Evolutionary conservation across 2,113 vertebrate species (phyloP).

Genomic region (Amblyornis subalaris): DNA sequence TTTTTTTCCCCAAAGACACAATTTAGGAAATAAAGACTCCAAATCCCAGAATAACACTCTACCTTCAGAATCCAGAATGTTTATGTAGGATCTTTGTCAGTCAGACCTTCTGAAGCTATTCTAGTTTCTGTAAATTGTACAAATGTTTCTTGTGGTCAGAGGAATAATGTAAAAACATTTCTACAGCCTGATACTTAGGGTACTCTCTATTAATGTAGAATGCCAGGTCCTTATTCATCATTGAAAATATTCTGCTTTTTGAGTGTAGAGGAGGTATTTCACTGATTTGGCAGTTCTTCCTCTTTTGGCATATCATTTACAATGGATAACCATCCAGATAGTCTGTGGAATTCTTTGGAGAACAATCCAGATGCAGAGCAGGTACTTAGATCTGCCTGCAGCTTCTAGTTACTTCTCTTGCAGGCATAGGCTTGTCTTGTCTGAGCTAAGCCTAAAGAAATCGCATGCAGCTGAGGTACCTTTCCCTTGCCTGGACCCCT

Average conservation of each 20-base stretch:
- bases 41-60: background rate
- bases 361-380: background rate
- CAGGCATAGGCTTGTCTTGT: background rate
- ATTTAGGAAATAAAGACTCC: background rate
- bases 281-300: background rate
- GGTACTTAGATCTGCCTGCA: background rate
- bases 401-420: background rate
- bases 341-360: background rate
- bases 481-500: rapidly evolving
- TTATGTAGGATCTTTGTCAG: background rate
- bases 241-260: background rate
- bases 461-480: rapidly evolving
- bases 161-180: background rate
- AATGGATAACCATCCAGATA: background rate
- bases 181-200: background rate
- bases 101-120: background rate
- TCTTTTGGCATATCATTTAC: background rate
- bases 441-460: background rate
- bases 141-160: background rate
- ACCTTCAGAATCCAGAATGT: background rate
- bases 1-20: background rate
- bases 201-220: background rate
- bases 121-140: background rate
- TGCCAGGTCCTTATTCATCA: background rate
- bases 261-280: background rate